Evolutionary conservation across 1,140 invertebrate species (phyloP).

Genomic region (Leptonema lineaticorne): DNA sequence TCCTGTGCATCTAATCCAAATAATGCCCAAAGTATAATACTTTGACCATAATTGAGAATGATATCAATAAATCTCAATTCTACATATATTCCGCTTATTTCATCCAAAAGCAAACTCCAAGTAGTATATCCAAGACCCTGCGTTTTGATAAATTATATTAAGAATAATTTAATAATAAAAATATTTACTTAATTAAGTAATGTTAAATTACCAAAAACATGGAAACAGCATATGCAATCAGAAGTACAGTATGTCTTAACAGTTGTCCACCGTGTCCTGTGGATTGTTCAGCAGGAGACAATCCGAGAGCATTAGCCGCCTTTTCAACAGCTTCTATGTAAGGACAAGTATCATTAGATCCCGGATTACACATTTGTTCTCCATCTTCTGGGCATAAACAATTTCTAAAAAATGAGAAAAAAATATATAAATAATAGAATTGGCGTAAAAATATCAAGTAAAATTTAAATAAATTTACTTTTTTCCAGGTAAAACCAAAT

Average conservation of each 20-base stretch:
- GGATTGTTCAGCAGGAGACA: slow-evolving; percentile 48
- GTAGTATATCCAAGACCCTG: slow-evolving; percentile 82
- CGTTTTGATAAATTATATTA: neutral
- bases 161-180: neutral
- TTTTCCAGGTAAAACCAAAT: slow-evolving; percentile 56
- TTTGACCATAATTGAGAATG: slow-evolving; percentile 86
- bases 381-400: slow-evolving; percentile 48
- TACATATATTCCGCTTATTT: slow-evolving; percentile 85
- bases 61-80: slow-evolving; percentile 90
- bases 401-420: slow-evolving; percentile 41
- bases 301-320: slow-evolving; percentile 47
- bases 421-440: no score
- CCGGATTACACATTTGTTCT: slow-evolving; percentile 42
- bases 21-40: slow-evolving; percentile 78
- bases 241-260: slow-evolving; percentile 78
- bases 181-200: slow-evolving; percentile 13
- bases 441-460: no score
- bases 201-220: slow-evolving; percentile 80
- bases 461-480: slow-evolving; percentile 44
- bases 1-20: slow-evolving; percentile 82
- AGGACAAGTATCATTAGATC: slow-evolving; percentile 42
- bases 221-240: slow-evolving; percentile 76
- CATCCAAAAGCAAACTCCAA: slow-evolving; percentile 83
- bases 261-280: slow-evolving; percentile 62
- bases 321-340: slow-evolving; percentile 48